Conservation (phyloP, 2,113 vertebrate genomes). For the Columba janthina region DNA sequence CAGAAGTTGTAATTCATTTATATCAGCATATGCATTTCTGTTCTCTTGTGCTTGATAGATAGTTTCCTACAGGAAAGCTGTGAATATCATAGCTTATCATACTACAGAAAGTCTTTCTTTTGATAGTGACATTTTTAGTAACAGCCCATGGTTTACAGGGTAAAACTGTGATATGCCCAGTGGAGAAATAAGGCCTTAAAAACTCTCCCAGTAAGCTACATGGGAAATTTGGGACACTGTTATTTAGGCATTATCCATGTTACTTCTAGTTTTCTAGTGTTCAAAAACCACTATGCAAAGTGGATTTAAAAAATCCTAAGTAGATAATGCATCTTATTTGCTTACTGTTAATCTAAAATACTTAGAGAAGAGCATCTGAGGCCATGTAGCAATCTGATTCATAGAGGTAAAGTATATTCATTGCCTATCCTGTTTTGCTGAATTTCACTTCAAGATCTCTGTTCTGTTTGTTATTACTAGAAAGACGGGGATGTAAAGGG, state of each 20-base stretch:
- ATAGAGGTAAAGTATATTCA: not conserved
- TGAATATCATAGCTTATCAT: not conserved
- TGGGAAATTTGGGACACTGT: not conserved
- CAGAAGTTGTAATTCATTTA: not conserved
- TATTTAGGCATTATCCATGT: not conserved
- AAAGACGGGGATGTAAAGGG: not conserved
- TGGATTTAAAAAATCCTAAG: not conserved
- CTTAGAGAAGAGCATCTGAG: not conserved
- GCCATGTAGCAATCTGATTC: not conserved
- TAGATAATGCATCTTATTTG: not conserved
- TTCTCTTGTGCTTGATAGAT: not conserved
- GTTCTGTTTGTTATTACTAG: not conserved
- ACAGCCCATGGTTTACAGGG: not conserved
- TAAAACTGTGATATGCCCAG: not conserved
- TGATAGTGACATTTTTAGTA: not conserved
- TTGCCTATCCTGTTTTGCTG: not conserved
- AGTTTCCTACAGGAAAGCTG: not conserved
- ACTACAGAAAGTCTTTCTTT: not conserved
- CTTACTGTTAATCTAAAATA: not conserved
- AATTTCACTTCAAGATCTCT: not conserved
- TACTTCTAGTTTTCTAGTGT: not conserved
- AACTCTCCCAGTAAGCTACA: not conserved
- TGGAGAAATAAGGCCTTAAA: not conserved
- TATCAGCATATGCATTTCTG: not conserved
- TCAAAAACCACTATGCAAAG: not conserved